Conservation (phyloP, 23 tunicate genomes). For the Trididemnum miniatum region DNA sequence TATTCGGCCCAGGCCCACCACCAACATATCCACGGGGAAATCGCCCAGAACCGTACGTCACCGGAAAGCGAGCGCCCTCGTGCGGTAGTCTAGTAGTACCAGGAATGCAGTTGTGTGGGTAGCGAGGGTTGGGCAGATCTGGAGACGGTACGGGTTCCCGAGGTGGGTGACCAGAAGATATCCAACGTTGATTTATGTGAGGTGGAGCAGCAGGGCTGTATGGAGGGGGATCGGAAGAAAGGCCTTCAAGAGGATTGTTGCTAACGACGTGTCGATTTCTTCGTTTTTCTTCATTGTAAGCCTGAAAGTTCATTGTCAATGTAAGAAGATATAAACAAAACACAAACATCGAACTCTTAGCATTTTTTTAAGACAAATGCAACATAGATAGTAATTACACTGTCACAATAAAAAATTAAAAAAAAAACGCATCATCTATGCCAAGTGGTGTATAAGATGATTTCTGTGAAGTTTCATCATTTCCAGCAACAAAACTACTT, state of each 20-base stretch:
- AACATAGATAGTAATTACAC: no score
- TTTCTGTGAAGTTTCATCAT: no score
- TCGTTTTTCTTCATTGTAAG: slow-evolving; percentile 52
- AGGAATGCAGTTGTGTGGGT: slow-evolving; percentile 31
- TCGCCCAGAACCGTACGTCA: background rate
- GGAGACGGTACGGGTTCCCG: slow-evolving; percentile 29
- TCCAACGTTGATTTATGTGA: slow-evolving; percentile 41
- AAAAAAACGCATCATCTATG: no score
- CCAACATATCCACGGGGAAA: slow-evolving; percentile 38
- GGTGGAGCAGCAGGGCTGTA: slow-evolving; percentile 45
- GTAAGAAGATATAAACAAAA: no score
- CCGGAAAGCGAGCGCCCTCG: slow-evolving; percentile 36
- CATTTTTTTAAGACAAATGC: no score
- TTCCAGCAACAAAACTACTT: no score
- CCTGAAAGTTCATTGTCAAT: no score
- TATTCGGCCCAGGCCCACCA: slow-evolving; percentile 7
- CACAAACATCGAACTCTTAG: no score
- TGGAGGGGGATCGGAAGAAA: slow-evolving; percentile 47
- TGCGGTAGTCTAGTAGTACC: slow-evolving; percentile 33
- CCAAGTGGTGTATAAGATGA: no score
- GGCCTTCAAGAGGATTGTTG: slow-evolving; percentile 3
- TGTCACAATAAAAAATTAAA: no score
- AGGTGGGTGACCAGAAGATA: slow-evolving; percentile 53
- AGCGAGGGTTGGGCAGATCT: slow-evolving; percentile 24
- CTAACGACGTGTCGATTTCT: background rate